Conservation (phyloP, 2,888 invertebrate species). For the Orthosia incerta region DNA sequence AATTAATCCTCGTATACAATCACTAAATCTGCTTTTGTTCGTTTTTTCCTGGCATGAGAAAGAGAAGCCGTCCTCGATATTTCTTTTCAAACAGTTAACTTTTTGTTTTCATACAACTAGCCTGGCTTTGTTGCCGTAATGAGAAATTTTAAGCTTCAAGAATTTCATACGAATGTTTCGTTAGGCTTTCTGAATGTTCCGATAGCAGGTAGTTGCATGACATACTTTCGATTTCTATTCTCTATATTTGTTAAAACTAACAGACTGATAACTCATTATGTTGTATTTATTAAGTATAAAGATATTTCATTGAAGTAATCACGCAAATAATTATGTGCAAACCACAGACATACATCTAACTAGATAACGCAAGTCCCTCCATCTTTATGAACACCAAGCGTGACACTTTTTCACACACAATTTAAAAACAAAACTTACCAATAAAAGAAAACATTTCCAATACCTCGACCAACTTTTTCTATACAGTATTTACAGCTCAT, state of each 20-base stretch:
- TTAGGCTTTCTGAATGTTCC: conserved; percentile 66
- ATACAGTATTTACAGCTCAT: no score
- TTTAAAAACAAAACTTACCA: no score
- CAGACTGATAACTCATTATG: not conserved
- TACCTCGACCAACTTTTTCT: no score
- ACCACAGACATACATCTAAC: no score
- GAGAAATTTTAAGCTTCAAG: conserved; percentile 72
- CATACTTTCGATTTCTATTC: not conserved
- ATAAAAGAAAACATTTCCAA: no score
- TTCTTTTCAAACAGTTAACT: conserved; percentile 47
- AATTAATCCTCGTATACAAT: conserved; percentile 14
- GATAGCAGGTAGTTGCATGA: conserved; percentile 56
- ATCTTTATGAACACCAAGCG: no score
- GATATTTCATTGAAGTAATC: not conserved
- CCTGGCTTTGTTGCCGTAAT: conserved; percentile 71
- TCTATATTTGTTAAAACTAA: not conserved
- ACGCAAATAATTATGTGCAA: not conserved
- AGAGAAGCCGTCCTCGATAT: conserved; percentile 33
- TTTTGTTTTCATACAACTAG: conserved; percentile 59
- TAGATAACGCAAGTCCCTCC: no score
- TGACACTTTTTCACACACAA: no score
- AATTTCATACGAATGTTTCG: conserved; percentile 63
- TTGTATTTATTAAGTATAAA: no score
- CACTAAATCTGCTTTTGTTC: conserved; percentile 24
- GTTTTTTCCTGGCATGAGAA: conserved; percentile 17